Base-by-base conservation (phyloP, 2,797 vertebrate species). In the Enteromius paludinosus region DNA sequence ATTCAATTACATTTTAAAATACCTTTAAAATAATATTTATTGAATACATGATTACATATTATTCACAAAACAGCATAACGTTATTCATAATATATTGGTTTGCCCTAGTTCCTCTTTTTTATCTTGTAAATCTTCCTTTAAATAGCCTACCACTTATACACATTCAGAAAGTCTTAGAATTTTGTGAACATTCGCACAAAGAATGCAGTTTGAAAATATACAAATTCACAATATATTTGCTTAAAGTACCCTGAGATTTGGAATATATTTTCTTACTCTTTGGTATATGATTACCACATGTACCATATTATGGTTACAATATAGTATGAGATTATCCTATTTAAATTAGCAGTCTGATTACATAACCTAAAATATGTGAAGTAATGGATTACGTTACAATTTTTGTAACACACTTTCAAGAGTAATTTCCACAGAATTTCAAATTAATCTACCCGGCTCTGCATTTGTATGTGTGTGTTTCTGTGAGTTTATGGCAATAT, bases 401-500 rank as follows among this genome's bases (percentile, higher is more conserved):
- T 45, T 47, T 47, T 47, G 14, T 2, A 30, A 30, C 17, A 17
- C 5, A 18, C 47, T 49, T 18, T 5, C 38, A 9, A 41, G 38
- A 41, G 8, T 10, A 41, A 41, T 41, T 41, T 41, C 10, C 38
- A 41, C 38, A 41, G 8, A 49, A 18, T 49, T 49, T 49, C 47
- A 49, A 18, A 18, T 5, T 6, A 49, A 2, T 47, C 15, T 17
- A 47, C 45, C 45, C 45, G 1, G 47, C 47, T 49, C 5, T 18
- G 47, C 47, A 56, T 54, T 43, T 41, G 52, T 79, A 20, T 74
- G n/a, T 25, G 7, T 43, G 41, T 43, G 38, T 52, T 41, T 38
- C 43, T 79, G 25, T 74, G n/a, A 18, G 11, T 79, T 65, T 64
- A 56, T 70, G 17, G n/a, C 3, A 59, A 56, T 79, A 64, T 61